Conservation (phyloP, 2,113 vertebrate species). For the Poeciliopsis occidentalis region DNA sequence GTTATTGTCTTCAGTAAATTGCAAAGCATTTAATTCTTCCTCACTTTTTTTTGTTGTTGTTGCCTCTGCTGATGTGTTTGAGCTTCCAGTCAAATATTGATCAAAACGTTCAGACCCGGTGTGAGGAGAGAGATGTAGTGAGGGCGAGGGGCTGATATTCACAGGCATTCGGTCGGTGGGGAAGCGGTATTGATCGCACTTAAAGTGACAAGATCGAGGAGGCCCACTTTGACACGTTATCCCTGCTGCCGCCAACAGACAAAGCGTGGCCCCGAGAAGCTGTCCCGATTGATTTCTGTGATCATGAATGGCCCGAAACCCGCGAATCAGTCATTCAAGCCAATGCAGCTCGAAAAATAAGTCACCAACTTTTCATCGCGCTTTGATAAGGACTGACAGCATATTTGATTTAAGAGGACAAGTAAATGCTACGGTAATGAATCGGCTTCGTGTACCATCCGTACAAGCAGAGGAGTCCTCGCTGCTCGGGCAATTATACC, state of each 20-base stretch:
- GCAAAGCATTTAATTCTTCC: constrained; percentile 48
- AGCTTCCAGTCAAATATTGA: constrained; percentile 66
- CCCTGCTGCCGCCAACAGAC: constrained; percentile 64
- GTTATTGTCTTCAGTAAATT: constrained; percentile 9
- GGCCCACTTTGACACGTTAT: constrained; percentile 67
- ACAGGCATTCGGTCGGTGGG: constrained; percentile 47
- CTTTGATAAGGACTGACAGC: constrained; percentile 28
- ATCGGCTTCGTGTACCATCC: constrained; percentile 36
- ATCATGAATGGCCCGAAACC: constrained; percentile 43
- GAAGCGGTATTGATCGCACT: constrained; percentile 75
- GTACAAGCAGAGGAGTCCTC: constrained; percentile 42
- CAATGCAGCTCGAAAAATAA: constrained; percentile 32
- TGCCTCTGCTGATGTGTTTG: constrained; percentile 52
- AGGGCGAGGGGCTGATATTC: constrained; percentile 43
- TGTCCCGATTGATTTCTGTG: constrained; percentile 50
- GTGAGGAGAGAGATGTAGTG: constrained; percentile 19
- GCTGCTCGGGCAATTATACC: constrained; percentile 34
- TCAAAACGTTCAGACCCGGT: constrained; percentile 59
- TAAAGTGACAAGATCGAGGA: constrained; percentile 79
- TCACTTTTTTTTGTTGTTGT: constrained; percentile 24
- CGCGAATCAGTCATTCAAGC: constrained; percentile 46
- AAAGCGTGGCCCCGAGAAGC: constrained; percentile 41
- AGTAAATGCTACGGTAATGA: constrained; percentile 56
- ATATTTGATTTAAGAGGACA: constrained; percentile 52
- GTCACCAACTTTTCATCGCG: constrained; percentile 41